phyloP scores from a whole-genome alignment of 1,140 invertebrate species.

The Melitaea cinxia region DNA sequence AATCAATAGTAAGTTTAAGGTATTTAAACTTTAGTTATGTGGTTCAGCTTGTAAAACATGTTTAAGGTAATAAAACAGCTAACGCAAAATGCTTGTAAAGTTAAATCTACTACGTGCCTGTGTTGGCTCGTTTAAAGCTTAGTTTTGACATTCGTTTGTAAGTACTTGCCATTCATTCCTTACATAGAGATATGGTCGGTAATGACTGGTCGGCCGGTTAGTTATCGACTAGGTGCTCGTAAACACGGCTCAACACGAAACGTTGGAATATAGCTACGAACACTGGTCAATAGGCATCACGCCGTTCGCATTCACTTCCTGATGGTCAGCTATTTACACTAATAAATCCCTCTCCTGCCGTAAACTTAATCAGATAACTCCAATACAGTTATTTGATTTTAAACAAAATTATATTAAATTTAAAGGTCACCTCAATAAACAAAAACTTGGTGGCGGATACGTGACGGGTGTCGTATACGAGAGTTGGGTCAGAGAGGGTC shows the following conservation, averaged over 20 bases:
- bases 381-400: slow-evolving; percentile 37
- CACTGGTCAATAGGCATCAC: slow-evolving; percentile 72
- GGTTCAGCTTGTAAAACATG: slow-evolving; percentile 49
- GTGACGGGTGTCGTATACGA: slow-evolving; percentile 45
- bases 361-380: slow-evolving; percentile 16
- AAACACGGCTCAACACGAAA: slow-evolving; percentile 72
- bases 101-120: slow-evolving; percentile 68
- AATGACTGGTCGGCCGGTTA: slow-evolving; percentile 67
- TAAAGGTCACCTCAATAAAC: slow-evolving; percentile 51
- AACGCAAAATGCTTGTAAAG: slow-evolving; percentile 63
- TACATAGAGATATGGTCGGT: slow-evolving; percentile 74
- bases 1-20: slow-evolving; percentile 47
- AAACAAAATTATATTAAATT: slow-evolving; percentile 46
- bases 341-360: slow-evolving; percentile 20
- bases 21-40: slow-evolving; percentile 48
- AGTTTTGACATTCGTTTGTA: slow-evolving; percentile 63
- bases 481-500: slow-evolving; percentile 54
- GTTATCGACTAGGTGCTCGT: slow-evolving; percentile 73
- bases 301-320: slow-evolving; percentile 64
- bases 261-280: slow-evolving; percentile 70
- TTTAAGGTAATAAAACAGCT: slow-evolving; percentile 63
- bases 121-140: slow-evolving; percentile 60
- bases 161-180: slow-evolving; percentile 73
- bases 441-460: slow-evolving; percentile 26
- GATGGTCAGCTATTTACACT: slow-evolving; percentile 51